Evolutionary conservation across 2,113 vertebrate genomes (phyloP), one percentile per base, ranked within the genome.

Genomic region (Tringa solitaria): DNA sequence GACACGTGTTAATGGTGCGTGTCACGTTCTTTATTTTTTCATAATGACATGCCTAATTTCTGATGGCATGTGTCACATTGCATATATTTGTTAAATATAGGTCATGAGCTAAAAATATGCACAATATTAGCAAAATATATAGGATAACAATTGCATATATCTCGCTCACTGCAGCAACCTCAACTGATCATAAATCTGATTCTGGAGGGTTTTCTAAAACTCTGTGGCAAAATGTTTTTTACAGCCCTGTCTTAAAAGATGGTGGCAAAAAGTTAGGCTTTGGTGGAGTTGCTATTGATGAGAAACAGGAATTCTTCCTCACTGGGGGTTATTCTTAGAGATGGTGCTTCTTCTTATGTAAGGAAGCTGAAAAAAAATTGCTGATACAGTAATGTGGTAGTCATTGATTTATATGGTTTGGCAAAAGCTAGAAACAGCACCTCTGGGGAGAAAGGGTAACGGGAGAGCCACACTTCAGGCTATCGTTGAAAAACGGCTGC

Each of bases 1-100:
- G 97, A 95, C 97, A 94, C 5, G 27, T 96, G 96, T 72, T 97
- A 97, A 97, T 97, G 97, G 95, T 97, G 97, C 35, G 46, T 91
- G 93, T 95, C 97, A 95, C 91, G 32, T 87, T 83, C 95, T 73
- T 89, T 60, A 20, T 87, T 59, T 87, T 80, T 27, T 64, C 84
- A 30, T 51, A 28, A 54, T 6, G 75, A 77, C 65, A 37, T 6
- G 50, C 24, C 90, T 97, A 91, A 97, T 93, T 90, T 96, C 91
- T 46, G 81, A 56, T 77, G 87, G 77, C 94, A 84, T 86, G 63
- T 96, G 90, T 96, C 94, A 96, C 83, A 41, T 64, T 87, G 90
- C 89, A 74, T 96, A 87, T 85, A 79, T 91, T 92, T 93, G 89
- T 87, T 93, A 76, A 82, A 92, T 93, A 79, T 95, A 84, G 93